Evolutionary conservation across 2,888 invertebrate species (phyloP), one percentile per base, ranked within the genome.

Genomic region (Ashinkailepas kermadecensis): DNA sequence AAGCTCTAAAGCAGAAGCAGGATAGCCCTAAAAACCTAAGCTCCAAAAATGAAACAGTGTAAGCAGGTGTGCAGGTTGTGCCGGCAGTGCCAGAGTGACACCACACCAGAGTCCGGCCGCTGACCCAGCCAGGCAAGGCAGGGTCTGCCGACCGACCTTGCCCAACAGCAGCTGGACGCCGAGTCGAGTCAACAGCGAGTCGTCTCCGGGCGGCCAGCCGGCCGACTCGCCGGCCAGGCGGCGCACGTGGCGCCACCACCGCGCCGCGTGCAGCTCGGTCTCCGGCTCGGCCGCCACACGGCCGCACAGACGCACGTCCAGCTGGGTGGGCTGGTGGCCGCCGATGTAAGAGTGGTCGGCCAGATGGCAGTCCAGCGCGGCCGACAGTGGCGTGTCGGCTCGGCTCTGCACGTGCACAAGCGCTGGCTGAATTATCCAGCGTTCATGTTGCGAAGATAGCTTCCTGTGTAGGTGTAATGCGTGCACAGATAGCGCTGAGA

Each of bases 211-310:
- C 39, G 83, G 83, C 39, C 82, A 83, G 54, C 80, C 81, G 58
- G 79, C 64, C 8, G 79, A 39, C 18, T 64, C 78, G 0, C 56
- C 21, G 15, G 81, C 80, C 70, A 82, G 81, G 64, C 83, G 81
- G 23, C 78, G 54, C n/a, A 83, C 81, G 70, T 83, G 83, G 62
- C 74, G 81, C 80, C 81, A 82, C 83, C 83, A 83, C 15, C 83
- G 81, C 39, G 79, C 59, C 18, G 81, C 80, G 58, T 83, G 83
- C 39, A 81, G 81, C 57, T 80, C 67, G 59, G 64, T 39, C 15
- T n/a, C 13, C n/a, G 62, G 65, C 39, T 21, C 39, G 23, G 70
- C 59, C 15, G 81, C 25, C 57, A 82, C 25, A 13, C 62, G 62
- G 58, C 67, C n/a, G 65, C 81, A 81, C 10, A 81, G 81, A 62